A percentile compares a stretch with the other conserved stretches of the same genome.
Evolutionary conservation across 2,888 invertebrate species (phyloP).

Genomic region (Argyresthia albistria): DNA sequence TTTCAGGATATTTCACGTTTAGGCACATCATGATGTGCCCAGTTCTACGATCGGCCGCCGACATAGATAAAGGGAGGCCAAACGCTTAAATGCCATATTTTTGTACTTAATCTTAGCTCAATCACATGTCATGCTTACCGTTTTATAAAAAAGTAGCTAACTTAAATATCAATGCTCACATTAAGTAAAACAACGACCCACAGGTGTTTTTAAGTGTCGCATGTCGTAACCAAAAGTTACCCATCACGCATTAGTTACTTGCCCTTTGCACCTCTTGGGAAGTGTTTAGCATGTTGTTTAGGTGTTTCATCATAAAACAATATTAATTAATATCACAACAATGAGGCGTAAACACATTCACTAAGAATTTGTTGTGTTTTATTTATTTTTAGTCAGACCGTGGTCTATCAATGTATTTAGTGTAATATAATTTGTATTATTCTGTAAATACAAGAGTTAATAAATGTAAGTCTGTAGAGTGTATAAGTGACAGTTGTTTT

Average conservation of each 20-base stretch:
- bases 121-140: not conserved
- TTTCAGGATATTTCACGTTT: too few species aligned
- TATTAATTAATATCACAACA: too few species aligned
- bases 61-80: slow-evolving; percentile 9
- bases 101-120: slow-evolving; percentile 14
- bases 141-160: not conserved
- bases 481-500: not conserved
- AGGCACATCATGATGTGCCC: too few species aligned
- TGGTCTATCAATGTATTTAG: slow-evolving; percentile 14
- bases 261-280: not conserved
- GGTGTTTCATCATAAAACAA: too few species aligned
- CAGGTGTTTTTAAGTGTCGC: too few species aligned
- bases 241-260: not conserved
- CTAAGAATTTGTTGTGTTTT: slow-evolving; percentile 8
- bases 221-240: too few species aligned
- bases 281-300: not conserved
- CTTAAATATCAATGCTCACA: not conserved
- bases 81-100: slow-evolving; percentile 48
- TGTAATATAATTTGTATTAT: slow-evolving; percentile 15
- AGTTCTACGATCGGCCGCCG: too few species aligned
- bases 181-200: too few species aligned
- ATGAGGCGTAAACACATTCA: too few species aligned
- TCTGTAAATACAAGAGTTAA: slow-evolving; percentile 29
- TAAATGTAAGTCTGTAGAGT: slow-evolving; percentile 12
- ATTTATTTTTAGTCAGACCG: slow-evolving; percentile 6